Evolutionary conservation across 2,797 vertebrate species (phyloP).

Genomic region (Pseudotriccus pelzelni): DNA sequence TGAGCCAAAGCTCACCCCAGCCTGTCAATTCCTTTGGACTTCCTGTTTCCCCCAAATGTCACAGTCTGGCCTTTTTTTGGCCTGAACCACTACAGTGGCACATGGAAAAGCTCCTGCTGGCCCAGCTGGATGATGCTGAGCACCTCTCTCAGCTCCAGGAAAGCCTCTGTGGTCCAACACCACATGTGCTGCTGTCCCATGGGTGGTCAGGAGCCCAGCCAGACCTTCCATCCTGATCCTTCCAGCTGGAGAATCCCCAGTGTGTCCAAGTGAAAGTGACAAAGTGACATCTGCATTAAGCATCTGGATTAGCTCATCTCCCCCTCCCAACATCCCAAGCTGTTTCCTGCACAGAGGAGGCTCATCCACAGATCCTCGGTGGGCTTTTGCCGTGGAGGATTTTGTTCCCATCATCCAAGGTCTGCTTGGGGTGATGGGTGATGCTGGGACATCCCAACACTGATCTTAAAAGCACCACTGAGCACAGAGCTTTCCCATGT

Average conservation of each 20-base stretch:
- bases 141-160: background rate
- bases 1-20: background rate
- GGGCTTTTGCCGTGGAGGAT: background rate
- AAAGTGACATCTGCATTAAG: background rate
- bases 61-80: background rate
- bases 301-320: background rate
- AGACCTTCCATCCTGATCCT: background rate
- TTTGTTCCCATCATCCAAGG: background rate
- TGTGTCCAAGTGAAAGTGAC: accelerated
- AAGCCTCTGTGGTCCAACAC: background rate
- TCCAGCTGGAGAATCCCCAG: background rate
- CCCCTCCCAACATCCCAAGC: accelerated
- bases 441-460: background rate
- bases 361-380: background rate
- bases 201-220: background rate
- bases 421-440: background rate
- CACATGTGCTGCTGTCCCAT: accelerated
- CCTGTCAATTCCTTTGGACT: background rate
- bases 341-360: accelerated
- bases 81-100: background rate
- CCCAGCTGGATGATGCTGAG: background rate
- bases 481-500: background rate
- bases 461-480: background rate
- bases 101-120: background rate
- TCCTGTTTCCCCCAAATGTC: background rate